Base-by-base conservation (phyloP, 2,888 invertebrate species). In the Agriopis leucophaearia region DNA sequence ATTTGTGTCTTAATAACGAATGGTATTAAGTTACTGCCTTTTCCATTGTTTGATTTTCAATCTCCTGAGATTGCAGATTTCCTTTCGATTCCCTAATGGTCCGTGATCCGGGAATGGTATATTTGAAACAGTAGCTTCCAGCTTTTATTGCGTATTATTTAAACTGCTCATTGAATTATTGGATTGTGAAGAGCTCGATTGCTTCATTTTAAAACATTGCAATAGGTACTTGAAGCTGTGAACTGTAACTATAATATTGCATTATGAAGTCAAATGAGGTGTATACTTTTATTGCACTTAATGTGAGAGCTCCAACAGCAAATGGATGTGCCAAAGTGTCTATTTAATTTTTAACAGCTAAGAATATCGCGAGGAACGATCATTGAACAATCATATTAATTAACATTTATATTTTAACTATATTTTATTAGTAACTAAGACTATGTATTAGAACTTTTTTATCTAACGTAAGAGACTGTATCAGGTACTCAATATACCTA, bases 1-100 rank as follows among this genome's bases (percentile, higher is more conserved):
- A 90, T 92, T 91, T 88, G 88, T 85, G 88, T 90, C 88, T 90
- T 92, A 92, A 90, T 92, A 92, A 90, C 88, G 85, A 84, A 90
- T 82, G 81, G 87, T 90, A 90, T 91, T 88, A 89, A 85, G 87
- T 91, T 91, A 87, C 90, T 76, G 84, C 78, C 84, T 81, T 80
- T 86, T 80, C 79, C 83, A 88, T 88, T 91, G 91, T 92, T 92
- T 91, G 91, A 89, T 91, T 90, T 90, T 87, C 86, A 88, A 90
- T 90, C 88, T 89, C 86, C 74, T 64, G 87, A 87, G 88, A 90
- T 88, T 82, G 86, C 80, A 87, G 85, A 87, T 87, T 88, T 86
- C 78, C 81, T 85, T 85, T 84, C 69, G 73, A 83, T 82, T 73
- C 82, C 78, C 83, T 91, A 91, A 92, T 90, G 87, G 90, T 74